Conservation (phyloP, 2,888 invertebrate species). For the Argyra leucocephala region DNA sequence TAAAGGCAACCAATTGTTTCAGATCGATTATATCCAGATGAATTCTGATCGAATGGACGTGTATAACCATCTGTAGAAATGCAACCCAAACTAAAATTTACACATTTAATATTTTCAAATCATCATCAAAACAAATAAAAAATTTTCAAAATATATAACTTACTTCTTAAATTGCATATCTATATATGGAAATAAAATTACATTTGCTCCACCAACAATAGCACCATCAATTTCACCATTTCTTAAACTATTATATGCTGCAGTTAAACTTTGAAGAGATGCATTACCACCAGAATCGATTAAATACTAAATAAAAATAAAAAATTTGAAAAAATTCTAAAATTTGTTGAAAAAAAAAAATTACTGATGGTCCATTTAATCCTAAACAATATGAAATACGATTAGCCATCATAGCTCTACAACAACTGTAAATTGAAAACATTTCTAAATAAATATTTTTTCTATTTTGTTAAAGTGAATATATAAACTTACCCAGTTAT, state of each 20-base stretch:
- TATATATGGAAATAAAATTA: conserved; percentile 73
- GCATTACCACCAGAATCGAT: conserved; percentile 87
- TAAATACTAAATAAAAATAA: conserved; percentile 40
- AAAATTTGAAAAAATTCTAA: not conserved
- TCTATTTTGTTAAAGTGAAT: too few relatives aligned
- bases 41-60: conserved; percentile 73
- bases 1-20: conserved; percentile 59
- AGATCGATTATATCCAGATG: conserved; percentile 67
- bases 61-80: conserved; percentile 72
- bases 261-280: conserved; percentile 69
- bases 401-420: conserved; percentile 79
- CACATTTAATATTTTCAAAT: not conserved
- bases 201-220: conserved; percentile 71
- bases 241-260: conserved; percentile 61
- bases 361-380: conserved; percentile 67
- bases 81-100: conserved; percentile 50
- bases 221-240: conserved; percentile 72
- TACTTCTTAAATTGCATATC: conserved; percentile 70
- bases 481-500: conserved; percentile 28
- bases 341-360: not conserved
- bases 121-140: not conserved
- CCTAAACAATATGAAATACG: conserved; percentile 77
- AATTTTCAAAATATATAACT: conserved; percentile 15
- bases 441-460: not conserved
- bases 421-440: conserved; percentile 49